Base-by-base conservation (phyloP, 2,888 invertebrate species). In the Amphiduros pacificus region DNA sequence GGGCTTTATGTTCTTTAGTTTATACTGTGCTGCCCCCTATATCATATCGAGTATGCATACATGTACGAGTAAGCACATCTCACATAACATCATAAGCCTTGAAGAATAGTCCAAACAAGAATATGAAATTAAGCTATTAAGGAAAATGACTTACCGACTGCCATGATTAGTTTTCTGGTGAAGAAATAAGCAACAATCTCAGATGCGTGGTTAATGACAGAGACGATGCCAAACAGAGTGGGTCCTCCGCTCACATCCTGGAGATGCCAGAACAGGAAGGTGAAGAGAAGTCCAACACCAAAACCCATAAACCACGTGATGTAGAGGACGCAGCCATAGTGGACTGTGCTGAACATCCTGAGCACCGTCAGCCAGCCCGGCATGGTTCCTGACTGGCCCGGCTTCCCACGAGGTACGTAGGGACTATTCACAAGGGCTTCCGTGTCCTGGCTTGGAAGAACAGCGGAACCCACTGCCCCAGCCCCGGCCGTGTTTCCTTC, bases 231-330 rank as follows among this genome's bases (percentile, higher is more conserved):
- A 81, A 99, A 99, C 11, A 99, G 87, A 0, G 97, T 96, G 6
- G 98, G 98, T 0, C 94, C 91, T 14, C 99, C 99, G 17, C 94
- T 96, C 78, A 94, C 92, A 80, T 82, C 82, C 68, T 82, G 87
- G 53, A 99, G 87, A 84, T 98, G 97, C 99, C 98, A 99, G 85
- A 97, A 99, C 61, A 99, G 89, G 85, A 99, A 99, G 2, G 97
- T 96, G 85, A 99, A 99, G 73, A 98, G 97, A 73, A 99, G 87
- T 0, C 98, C 99, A 75, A 98, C 96, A 59, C 99, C 99, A 79
- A 97, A 94, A 60, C 99, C 99, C 95, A 99, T 97, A 84, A 94
- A 96, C 94, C 97, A 97, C 54, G 96, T 93, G 32, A 97, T 94
- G 81, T 96, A 93, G 54, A 98, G 64, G 55, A 69, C 59, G 24